phyloP scores from a whole-genome alignment of 2,113 vertebrate genomes.

The Oreamnos americanus region DNA sequence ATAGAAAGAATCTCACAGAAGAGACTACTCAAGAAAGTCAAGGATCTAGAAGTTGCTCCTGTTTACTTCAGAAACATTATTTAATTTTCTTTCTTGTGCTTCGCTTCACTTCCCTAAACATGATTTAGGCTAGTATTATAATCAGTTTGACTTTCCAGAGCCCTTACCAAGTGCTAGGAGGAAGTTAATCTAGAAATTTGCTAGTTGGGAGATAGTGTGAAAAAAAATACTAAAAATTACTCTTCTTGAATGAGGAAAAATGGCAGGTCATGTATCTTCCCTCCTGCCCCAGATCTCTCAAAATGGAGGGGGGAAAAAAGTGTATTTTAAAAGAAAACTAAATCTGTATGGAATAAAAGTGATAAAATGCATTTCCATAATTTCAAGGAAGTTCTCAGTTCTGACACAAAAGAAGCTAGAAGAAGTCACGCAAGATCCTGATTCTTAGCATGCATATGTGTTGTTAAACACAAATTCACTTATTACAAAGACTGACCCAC shows the following conservation, averaged over 20 bases:
- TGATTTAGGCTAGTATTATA: neutral
- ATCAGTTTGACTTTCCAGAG: slow-evolving; percentile 34
- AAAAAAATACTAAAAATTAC: neutral
- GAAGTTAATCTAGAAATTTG: slow-evolving; percentile 33
- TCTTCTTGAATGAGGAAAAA: neutral
- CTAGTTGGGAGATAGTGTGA: neutral
- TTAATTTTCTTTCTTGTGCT: neutral
- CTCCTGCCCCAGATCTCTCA: neutral
- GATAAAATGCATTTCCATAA: neutral
- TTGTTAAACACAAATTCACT: neutral
- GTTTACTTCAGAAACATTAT: neutral
- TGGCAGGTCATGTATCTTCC: neutral
- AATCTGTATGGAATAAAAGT: neutral
- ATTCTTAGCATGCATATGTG: neutral
- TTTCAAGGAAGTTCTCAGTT: neutral
- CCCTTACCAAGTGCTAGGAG: neutral
- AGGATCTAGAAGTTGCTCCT: neutral
- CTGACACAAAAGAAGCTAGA: neutral
- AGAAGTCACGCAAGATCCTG: neutral
- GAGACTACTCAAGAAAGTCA: neutral
- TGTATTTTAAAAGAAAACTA: neutral
- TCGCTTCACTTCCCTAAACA: neutral
- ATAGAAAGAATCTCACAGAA: neutral
- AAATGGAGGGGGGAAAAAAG: neutral
- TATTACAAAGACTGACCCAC: neutral